phyloP scores from a whole-genome alignment of 2,113 vertebrate genomes.

The Corythaeola cristata region DNA sequence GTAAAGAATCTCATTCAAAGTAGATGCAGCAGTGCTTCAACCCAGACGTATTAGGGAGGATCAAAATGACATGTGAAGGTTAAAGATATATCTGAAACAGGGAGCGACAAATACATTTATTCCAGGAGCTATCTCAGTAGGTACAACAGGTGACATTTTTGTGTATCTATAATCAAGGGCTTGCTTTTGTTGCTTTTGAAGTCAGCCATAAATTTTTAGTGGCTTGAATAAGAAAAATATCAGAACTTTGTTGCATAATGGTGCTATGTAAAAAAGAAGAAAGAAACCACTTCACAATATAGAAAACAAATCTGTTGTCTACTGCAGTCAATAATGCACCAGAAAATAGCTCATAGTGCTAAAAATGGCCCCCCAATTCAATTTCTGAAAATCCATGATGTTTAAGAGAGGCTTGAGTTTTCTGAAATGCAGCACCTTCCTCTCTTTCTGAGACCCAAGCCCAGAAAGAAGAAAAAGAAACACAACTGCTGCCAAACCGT shows the following conservation, averaged over 20 bases:
- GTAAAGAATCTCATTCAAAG: not conserved
- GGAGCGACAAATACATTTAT: not conserved
- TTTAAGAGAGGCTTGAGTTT: not conserved
- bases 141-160: not conserved
- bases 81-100: not conserved
- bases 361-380: not conserved
- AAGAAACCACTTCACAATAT: not conserved
- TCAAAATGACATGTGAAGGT: not conserved
- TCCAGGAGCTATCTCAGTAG: not conserved
- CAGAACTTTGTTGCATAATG: not conserved
- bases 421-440: not conserved
- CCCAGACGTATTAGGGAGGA: not conserved
- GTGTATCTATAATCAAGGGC: not conserved
- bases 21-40: not conserved
- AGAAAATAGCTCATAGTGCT: not conserved
- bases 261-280: not conserved
- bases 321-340: not conserved
- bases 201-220: not conserved
- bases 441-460: not conserved
- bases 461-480: not conserved
- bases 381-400: not conserved
- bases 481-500: accelerated
- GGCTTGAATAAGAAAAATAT: not conserved
- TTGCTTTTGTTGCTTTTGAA: not conserved
- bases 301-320: not conserved